A percentile compares a stretch with the other conserved stretches of the same genome.
Conservation (phyloP, 2,797 vertebrate genomes). For the Anguilla anguilla region DNA sequence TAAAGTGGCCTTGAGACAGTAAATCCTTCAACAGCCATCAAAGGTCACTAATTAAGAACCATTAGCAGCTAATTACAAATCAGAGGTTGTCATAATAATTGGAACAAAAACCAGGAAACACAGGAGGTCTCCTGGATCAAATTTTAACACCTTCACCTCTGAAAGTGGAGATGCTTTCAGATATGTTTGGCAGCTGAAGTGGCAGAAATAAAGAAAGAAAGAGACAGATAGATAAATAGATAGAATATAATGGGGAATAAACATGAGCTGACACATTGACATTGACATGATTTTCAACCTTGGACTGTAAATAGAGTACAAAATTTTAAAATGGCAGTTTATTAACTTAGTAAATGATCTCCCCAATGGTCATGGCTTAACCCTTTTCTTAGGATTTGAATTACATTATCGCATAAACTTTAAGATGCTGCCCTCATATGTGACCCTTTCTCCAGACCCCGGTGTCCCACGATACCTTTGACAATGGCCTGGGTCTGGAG, state of each 20-base stretch:
- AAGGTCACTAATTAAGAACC: too few relatives aligned
- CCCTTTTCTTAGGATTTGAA: not conserved
- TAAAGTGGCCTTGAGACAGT: too few relatives aligned
- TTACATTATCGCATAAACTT: not conserved
- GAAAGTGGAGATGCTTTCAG: not conserved
- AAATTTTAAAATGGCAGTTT: too few relatives aligned
- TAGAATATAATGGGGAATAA: not conserved
- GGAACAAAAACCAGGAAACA: not conserved
- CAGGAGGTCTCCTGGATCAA: not conserved
- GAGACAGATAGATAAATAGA: not conserved
- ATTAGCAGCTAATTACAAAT: too few relatives aligned
- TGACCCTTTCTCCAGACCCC: not conserved
- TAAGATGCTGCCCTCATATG: not conserved
- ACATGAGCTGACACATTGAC: too few relatives aligned
- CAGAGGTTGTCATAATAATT: not conserved
- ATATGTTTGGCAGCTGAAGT: not conserved
- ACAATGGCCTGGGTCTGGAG: constrained; percentile 73
- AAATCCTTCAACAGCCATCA: too few relatives aligned
- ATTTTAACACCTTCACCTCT: not conserved
- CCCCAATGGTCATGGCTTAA: not conserved
- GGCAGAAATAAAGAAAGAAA: not conserved
- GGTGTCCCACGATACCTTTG: constrained; percentile 65
- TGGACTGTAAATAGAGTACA: too few relatives aligned
- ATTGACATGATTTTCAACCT: too few relatives aligned
- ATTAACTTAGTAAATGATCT: not conserved